Percentiles rank a stretch among this genome's conserved stretches.
Evolutionary conservation across 2,113 vertebrate genomes (phyloP).

Genomic region (Dunckerocampus dactyliophorus): DNA sequence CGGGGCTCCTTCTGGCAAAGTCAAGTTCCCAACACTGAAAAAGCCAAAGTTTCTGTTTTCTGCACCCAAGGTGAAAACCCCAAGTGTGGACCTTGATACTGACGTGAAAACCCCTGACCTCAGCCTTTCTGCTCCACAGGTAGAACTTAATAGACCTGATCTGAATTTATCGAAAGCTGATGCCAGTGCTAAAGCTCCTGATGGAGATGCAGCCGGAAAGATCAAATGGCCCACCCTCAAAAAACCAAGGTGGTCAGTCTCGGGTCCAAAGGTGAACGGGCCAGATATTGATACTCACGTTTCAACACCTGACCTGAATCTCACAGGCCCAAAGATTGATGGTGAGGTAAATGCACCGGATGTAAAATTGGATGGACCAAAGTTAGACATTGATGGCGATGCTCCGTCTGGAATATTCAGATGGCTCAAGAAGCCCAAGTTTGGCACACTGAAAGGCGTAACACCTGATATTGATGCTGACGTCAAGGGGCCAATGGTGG

Average conservation of each 20-base stretch:
- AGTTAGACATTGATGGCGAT: slow-evolving; percentile 44
- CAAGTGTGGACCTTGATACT: slow-evolving; percentile 40
- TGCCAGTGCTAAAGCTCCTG: slow-evolving; percentile 41
- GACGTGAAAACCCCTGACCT: slow-evolving; percentile 33
- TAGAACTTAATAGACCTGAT: slow-evolving; percentile 41
- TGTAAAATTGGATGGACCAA: slow-evolving; percentile 40
- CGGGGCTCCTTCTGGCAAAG: slow-evolving; percentile 35
- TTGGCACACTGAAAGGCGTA: slow-evolving; percentile 38
- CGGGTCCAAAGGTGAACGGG: slow-evolving; percentile 42
- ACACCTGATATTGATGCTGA: slow-evolving; percentile 50
- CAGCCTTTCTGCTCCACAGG: slow-evolving; percentile 16
- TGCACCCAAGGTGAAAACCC: slow-evolving; percentile 45
- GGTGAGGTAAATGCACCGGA: slow-evolving; percentile 49
- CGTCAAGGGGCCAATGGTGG: slow-evolving; percentile 31
- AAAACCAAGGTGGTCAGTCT: slow-evolving; percentile 38
- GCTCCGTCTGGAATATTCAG: slow-evolving; percentile 56
- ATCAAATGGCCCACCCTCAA: slow-evolving; percentile 56
- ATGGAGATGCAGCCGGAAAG: slow-evolving; percentile 50
- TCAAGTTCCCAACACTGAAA: slow-evolving; percentile 48
- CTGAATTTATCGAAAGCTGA: slow-evolving; percentile 47
- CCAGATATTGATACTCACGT: slow-evolving; percentile 47
- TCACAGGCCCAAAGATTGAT: slow-evolving; percentile 50
- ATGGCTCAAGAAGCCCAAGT: slow-evolving; percentile 56
- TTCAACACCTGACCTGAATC: slow-evolving; percentile 45
- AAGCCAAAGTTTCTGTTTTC: slow-evolving; percentile 24